phyloP scores from a whole-genome alignment of 2,797 vertebrate genomes.

The Centroberyx gerrardi region DNA sequence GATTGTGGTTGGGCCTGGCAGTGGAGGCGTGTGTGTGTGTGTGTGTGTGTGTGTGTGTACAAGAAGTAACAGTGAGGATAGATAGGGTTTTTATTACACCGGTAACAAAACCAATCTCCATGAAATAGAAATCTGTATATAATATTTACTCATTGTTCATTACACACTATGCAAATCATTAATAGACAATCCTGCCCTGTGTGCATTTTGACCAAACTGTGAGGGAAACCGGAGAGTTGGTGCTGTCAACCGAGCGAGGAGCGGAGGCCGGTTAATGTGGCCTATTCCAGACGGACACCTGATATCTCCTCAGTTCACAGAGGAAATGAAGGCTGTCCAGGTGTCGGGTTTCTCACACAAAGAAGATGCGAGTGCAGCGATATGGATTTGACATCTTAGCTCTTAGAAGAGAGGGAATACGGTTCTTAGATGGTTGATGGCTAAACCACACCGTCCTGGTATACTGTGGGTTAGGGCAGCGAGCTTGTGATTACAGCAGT shows the following conservation, averaged over 20 bases:
- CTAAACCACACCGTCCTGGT: neutral
- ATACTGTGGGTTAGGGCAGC: neutral
- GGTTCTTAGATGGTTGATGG: constrained; percentile 11
- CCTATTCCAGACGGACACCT: constrained; percentile 24
- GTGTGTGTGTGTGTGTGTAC: neutral
- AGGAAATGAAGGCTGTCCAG: constrained; percentile 42
- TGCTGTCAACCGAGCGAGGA: constrained; percentile 8
- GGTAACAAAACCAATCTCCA: neutral
- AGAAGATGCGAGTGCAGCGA: constrained; percentile 7
- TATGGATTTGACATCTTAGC: constrained; percentile 54
- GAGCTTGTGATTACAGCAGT: neutral
- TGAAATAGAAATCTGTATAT: neutral
- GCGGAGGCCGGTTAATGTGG: neutral
- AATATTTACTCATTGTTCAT: neutral
- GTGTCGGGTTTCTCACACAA: constrained; percentile 34
- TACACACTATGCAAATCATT: neutral
- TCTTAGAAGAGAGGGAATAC: neutral
- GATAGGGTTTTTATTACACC: neutral
- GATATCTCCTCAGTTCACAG: constrained; percentile 31
- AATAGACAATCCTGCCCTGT: neutral
- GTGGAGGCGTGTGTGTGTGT: neutral
- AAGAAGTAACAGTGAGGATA: neutral
- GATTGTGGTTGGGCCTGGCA: too few species aligned
- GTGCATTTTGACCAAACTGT: constrained; percentile 2
- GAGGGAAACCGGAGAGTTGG: constrained; percentile 5